phyloP scores from a whole-genome alignment of 1,140 invertebrate genomes.

The Formica exsecta region DNA sequence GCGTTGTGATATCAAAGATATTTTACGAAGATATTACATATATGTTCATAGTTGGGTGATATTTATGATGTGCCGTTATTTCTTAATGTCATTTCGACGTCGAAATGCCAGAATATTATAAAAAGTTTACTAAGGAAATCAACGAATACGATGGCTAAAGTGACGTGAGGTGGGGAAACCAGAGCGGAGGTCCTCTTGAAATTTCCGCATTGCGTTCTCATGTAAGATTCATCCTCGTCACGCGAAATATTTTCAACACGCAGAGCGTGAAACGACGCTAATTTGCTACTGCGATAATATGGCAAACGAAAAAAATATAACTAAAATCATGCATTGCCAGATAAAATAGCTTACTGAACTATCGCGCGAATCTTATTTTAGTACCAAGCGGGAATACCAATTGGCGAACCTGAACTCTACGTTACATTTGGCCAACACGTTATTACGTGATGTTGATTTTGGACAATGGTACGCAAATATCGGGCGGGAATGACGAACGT shows the following conservation, averaged over 20 bases:
- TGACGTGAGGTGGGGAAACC: background rate
- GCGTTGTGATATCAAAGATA: conserved; percentile 14
- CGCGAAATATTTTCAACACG: conserved; percentile 49
- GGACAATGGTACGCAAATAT: conserved; percentile 43
- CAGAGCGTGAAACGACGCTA: background rate
- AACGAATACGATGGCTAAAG: conserved; percentile 65
- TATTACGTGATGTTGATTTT: conserved; percentile 54
- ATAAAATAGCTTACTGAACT: conserved; percentile 1
- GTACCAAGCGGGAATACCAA: conserved; percentile 1
- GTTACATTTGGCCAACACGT: conserved; percentile 18
- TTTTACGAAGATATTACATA: conserved; percentile 27
- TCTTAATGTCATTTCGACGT: conserved; percentile 80
- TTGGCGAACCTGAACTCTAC: conserved; percentile 2
- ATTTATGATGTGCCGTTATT: conserved; percentile 67
- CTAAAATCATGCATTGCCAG: background rate
- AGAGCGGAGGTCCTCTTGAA: conserved; percentile 75
- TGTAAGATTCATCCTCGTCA: conserved; percentile 79
- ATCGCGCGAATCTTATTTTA: conserved; percentile 6
- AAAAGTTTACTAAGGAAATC: conserved; percentile 66
- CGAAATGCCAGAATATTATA: conserved; percentile 65
- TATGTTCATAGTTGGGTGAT: conserved; percentile 27
- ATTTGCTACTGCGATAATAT: background rate
- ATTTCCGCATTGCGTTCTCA: conserved; percentile 84
- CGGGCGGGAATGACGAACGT: background rate
- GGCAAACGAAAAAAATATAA: background rate